A percentile compares a stretch with the other conserved stretches of the same genome.
Evolutionary conservation across 2,888 invertebrate species (phyloP).

Genomic region (Gortyna flavago): DNA sequence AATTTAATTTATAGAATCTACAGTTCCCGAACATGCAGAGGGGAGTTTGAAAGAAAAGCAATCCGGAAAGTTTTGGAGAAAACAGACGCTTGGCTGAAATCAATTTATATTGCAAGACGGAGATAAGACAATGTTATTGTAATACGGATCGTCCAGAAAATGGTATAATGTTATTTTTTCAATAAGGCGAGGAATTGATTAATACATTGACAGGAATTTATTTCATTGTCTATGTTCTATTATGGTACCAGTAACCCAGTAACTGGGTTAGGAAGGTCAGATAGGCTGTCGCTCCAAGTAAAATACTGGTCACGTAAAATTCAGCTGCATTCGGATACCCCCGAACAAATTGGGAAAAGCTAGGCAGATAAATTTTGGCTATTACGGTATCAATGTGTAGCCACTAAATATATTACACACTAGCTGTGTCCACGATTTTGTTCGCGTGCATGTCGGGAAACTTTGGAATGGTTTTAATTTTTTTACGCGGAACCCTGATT

Average conservation of each 20-base stretch:
- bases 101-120: conserved; percentile 34
- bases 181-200: conserved; percentile 4
- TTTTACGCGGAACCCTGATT: no score
- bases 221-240: neutral
- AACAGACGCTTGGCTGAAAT: conserved; percentile 28
- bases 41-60: conserved; percentile 51
- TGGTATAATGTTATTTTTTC: conserved; percentile 17
- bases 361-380: no score
- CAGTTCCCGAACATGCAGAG: conserved; percentile 19
- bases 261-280: neutral
- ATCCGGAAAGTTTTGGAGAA: conserved; percentile 39
- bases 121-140: conserved; percentile 35
- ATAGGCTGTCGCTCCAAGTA: neutral
- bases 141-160: neutral
- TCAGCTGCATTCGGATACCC: no score
- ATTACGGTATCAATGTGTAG: no score
- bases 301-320: neutral
- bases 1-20: conserved; percentile 27
- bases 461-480: no score
- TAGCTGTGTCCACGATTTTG: no score
- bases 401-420: no score
- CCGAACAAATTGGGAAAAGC: no score
- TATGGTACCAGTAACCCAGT: neutral
- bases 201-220: neutral
- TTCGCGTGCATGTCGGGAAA: no score